Percentiles rank a stretch among this genome's conserved stretches.
Conservation (phyloP, 2,888 invertebrate genomes). For the Sceliomorpha sp. region DNA sequence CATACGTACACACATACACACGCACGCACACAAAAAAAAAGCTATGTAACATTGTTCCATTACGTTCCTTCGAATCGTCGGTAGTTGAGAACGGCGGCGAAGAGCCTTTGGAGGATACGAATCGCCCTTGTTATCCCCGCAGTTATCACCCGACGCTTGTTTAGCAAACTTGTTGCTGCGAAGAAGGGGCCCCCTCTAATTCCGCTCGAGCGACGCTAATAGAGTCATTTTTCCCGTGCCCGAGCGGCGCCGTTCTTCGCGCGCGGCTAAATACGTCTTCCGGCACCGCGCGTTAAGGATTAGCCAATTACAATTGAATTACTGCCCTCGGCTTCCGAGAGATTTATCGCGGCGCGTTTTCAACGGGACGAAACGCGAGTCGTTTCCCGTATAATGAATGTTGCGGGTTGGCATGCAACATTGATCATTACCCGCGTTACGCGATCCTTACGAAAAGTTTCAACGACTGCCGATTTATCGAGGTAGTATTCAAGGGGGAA, state of each 20-base stretch:
- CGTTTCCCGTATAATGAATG: slow-evolving; percentile 49
- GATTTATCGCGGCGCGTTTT: slow-evolving; percentile 60
- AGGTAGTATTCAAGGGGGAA: slow-evolving; percentile 26
- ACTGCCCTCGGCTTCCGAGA: slow-evolving; percentile 60
- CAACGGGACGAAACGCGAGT: slow-evolving; percentile 46
- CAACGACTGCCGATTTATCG: too few relatives aligned
- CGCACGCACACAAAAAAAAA: too few relatives aligned
- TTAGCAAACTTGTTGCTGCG: slow-evolving; percentile 73
- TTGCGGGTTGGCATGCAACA: slow-evolving; percentile 16
- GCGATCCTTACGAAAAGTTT: slow-evolving; percentile 28
- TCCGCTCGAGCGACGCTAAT: slow-evolving; percentile 68
- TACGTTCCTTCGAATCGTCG: too few relatives aligned
- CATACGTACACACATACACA: too few relatives aligned
- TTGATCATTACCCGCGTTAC: slow-evolving; percentile 42
- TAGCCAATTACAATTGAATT: slow-evolving; percentile 80
- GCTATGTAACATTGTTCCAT: too few relatives aligned
- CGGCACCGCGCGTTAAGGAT: slow-evolving; percentile 71
- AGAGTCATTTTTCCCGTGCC: slow-evolving; percentile 78
- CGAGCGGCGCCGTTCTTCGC: slow-evolving; percentile 54
- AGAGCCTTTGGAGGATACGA: slow-evolving; percentile 65
- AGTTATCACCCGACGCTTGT: slow-evolving; percentile 74
- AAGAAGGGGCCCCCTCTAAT: slow-evolving; percentile 59
- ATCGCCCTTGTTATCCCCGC: slow-evolving; percentile 75
- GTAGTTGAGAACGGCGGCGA: slow-evolving; percentile 15
- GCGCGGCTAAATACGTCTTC: slow-evolving; percentile 66